These are phyloP conservation scores for Anagrus nilaparvatae DNA, from an alignment of 1,140 invertebrate genomes.

Conservation along the genomic window DNA sequence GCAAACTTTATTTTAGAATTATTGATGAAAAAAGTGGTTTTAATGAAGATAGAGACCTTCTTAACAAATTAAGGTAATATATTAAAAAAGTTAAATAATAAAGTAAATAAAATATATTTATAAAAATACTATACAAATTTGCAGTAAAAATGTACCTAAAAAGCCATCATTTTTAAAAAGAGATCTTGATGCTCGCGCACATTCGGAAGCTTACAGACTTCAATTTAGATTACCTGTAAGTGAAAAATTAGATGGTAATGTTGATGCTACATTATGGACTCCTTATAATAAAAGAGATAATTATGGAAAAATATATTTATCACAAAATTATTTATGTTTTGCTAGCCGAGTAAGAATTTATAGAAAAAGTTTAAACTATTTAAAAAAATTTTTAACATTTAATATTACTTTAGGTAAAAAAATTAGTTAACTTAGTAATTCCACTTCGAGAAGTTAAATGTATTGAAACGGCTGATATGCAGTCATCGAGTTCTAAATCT, in stretches of 20 bases:
- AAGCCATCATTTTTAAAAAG: conserved; percentile 83
- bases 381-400: neutral
- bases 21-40: conserved; percentile 80
- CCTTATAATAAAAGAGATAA: conserved; percentile 88
- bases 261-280: conserved; percentile 86
- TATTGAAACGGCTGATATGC: conserved; percentile 64
- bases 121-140: conserved; percentile 16
- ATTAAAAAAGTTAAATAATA: neutral
- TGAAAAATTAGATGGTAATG: conserved; percentile 89
- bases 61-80: conserved; percentile 63
- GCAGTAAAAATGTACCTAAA: conserved; percentile 72
- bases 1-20: conserved; percentile 44
- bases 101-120: conserved; percentile 2
- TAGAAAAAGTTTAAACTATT: neutral
- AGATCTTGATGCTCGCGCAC: conserved; percentile 87
- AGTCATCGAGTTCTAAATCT: conserved; percentile 51
- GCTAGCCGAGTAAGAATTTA: conserved; percentile 68
- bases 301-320: conserved; percentile 84
- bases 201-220: conserved; percentile 77
- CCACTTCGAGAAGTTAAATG: conserved; percentile 70
- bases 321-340: conserved; percentile 93
- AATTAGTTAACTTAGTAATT: conserved; percentile 78
- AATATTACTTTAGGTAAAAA: conserved; percentile 53
- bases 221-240: conserved; percentile 75
- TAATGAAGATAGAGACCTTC: conserved; percentile 71